A percentile compares a stretch with the other conserved stretches of the same genome.
Evolutionary conservation across 2,888 invertebrate species (phyloP).

Genomic region (Drosophila algonquin): DNA sequence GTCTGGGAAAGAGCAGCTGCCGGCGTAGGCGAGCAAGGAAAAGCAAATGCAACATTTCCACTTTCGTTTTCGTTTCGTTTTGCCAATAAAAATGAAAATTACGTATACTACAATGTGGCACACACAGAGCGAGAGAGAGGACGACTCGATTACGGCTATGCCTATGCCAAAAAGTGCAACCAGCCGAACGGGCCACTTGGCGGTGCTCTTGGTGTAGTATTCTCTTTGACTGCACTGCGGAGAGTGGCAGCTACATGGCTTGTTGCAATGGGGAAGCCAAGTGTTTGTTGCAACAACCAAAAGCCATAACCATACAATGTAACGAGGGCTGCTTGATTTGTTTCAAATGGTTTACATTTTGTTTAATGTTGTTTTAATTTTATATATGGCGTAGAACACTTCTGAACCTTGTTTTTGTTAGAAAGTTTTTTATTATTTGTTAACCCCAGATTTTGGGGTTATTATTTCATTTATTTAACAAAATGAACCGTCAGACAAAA

Average conservation of each 20-base stretch:
- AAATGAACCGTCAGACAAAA: too few relatives aligned
- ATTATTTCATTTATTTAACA: too few relatives aligned
- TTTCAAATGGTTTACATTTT: constrained; percentile 4
- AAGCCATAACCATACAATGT: constrained; percentile 26
- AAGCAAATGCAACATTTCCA: constrained; percentile 68
- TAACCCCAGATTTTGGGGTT: neutral
- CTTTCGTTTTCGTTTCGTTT: constrained; percentile 67
- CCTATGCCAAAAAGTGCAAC: constrained; percentile 39
- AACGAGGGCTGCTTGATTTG: constrained; percentile 50
- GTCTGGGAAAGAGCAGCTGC: constrained; percentile 31
- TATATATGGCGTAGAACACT: neutral
- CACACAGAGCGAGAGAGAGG: constrained; percentile 37
- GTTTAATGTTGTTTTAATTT: neutral
- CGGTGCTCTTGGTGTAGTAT: constrained; percentile 12
- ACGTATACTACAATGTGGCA: constrained; percentile 65
- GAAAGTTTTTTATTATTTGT: neutral
- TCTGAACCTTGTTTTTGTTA: neutral
- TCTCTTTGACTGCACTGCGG: constrained; percentile 29
- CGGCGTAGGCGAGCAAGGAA: constrained; percentile 32
- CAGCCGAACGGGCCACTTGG: constrained; percentile 15
- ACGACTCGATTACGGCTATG: constrained; percentile 46
- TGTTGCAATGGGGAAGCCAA: constrained; percentile 53
- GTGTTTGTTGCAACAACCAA: constrained; percentile 44
- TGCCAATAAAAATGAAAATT: constrained; percentile 64
- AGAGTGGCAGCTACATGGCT: constrained; percentile 31